phyloP scores from a whole-genome alignment of 2,113 vertebrate species.

The Brienomyrus longianalis region DNA sequence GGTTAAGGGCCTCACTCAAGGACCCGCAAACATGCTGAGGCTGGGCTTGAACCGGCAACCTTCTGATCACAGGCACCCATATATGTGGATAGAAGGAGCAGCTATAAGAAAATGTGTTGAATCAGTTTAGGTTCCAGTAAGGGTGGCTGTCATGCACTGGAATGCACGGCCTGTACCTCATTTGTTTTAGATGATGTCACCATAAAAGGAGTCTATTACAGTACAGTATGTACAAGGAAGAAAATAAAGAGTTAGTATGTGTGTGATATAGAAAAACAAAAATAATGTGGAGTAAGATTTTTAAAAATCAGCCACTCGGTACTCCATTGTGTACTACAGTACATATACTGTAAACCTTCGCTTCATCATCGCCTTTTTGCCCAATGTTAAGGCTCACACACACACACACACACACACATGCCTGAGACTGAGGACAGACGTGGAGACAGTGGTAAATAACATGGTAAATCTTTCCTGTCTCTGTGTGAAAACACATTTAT shows the following conservation, averaged over 20 bases:
- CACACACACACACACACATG: not conserved
- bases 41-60: not conserved
- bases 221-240: not conserved
- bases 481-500: slow-evolving; percentile 3
- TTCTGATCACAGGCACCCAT: not conserved
- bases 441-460: not conserved
- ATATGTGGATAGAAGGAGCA: not conserved
- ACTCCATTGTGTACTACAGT: not conserved
- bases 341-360: not conserved
- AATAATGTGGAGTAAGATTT: not conserved
- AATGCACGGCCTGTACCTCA: not conserved
- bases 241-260: not conserved
- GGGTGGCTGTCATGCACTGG: not conserved
- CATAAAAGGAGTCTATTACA: not conserved
- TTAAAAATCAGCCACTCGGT: no score
- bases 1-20: no score
- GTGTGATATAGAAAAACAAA: not conserved
- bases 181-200: not conserved
- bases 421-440: not conserved
- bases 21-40: no score
- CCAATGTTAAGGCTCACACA: not conserved
- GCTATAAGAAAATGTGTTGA: not conserved
- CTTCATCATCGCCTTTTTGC: not conserved
- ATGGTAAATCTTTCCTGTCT: not conserved
- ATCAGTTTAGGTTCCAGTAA: not conserved